Evolutionary conservation across 1,140 invertebrate genomes (phyloP).

Genomic region (Megalopta genalis): DNA sequence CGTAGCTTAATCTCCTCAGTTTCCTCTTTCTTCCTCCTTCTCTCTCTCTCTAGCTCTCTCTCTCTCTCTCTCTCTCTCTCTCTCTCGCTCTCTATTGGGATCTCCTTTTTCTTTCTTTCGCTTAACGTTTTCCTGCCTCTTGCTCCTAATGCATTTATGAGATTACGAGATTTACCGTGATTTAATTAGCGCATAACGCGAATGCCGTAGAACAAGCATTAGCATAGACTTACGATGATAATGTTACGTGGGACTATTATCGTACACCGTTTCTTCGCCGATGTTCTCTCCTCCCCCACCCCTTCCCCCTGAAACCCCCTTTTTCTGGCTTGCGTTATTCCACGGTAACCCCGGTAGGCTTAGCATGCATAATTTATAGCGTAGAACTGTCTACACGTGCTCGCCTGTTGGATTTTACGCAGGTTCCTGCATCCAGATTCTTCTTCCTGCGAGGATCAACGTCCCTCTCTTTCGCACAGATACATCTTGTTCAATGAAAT

Average conservation of each 20-base stretch:
- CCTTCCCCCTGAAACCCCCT: background rate
- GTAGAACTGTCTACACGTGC: constrained; percentile 6
- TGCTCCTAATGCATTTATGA: constrained; percentile 40
- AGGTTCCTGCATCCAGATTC: background rate
- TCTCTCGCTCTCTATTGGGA: no score
- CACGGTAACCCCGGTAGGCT: constrained; percentile 9
- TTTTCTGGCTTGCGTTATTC: constrained; percentile 1
- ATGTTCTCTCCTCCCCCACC: background rate
- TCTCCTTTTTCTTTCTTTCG: constrained; percentile 12
- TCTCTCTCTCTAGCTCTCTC: background rate
- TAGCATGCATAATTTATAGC: constrained; percentile 33
- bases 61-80: no score
- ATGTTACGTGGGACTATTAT: constrained; percentile 11
- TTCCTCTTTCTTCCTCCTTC: background rate
- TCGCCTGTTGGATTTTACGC: background rate
- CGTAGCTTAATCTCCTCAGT: constrained; percentile 17
- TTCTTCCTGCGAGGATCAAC: background rate
- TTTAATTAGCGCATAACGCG: constrained; percentile 46
- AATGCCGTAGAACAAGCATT: constrained; percentile 42
- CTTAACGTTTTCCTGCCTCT: constrained; percentile 25
- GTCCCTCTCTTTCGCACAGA: no score
- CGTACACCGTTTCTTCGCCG: background rate
- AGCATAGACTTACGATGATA: constrained; percentile 35
- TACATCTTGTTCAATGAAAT: background rate
- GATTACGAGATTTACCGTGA: constrained; percentile 41